Conservation (phyloP, 1,140 invertebrate species). For the Neotoxoptera formosana region DNA sequence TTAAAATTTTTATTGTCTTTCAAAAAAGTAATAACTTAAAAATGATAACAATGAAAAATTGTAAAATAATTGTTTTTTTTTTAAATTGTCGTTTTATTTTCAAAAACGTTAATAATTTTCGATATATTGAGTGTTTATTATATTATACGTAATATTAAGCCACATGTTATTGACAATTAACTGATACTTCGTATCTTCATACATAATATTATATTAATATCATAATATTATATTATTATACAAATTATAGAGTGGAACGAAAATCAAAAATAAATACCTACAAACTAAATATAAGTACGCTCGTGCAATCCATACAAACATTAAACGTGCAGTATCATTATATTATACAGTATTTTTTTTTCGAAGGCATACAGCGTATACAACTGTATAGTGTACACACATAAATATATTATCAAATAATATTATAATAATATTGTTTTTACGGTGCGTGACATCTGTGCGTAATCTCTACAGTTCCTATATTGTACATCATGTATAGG, state of each 20-base stretch:
- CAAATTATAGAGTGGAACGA: not conserved
- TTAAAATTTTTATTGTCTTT: not conserved
- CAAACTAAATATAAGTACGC: too few species aligned
- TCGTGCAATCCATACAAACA: not conserved
- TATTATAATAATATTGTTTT: conserved; percentile 7
- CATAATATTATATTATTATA: not conserved
- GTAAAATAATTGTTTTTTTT: not conserved
- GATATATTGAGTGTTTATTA: not conserved
- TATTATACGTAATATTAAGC: too few species aligned
- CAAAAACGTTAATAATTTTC: not conserved
- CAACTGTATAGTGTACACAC: not conserved
- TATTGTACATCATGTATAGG: not conserved
- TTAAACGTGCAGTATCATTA: not conserved
- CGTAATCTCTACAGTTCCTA: not conserved
- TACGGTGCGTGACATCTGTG: not conserved
- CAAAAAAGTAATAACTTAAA: not conserved
- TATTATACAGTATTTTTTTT: not conserved
- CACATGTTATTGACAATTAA: too few species aligned
- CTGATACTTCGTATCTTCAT: not conserved
- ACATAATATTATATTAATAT: not conserved
- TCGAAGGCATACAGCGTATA: not conserved
- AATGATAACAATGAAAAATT: not conserved
- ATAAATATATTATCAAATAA: conserved; percentile 11
- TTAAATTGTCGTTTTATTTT: too few species aligned
- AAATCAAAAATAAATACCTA: not conserved